Percentiles rank a stretch among this genome's conserved stretches.
These are phyloP conservation scores for Nomada lathburiana DNA, from an alignment of 2,888 invertebrate species.

Conservation along the genomic window DNA sequence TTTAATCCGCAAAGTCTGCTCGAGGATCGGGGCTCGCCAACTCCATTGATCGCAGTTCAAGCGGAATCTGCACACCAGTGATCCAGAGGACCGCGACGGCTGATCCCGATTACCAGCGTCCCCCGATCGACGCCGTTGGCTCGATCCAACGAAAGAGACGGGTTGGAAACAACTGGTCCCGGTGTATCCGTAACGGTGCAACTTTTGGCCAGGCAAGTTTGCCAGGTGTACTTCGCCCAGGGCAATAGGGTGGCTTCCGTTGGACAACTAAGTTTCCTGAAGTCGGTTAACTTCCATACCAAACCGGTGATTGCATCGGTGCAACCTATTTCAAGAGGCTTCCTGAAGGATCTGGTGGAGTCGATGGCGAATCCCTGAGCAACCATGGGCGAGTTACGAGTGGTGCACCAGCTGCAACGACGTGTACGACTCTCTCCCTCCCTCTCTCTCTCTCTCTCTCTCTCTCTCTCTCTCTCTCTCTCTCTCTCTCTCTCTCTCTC, in stretches of 20 bases:
- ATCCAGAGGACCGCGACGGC: slow-evolving; percentile 16
- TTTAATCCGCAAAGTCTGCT: slow-evolving; percentile 18
- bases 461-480: too few species aligned
- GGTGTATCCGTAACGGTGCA: slow-evolving; percentile 39
- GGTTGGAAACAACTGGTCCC: slow-evolving; percentile 39
- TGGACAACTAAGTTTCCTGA: slow-evolving; percentile 65
- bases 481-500: too few species aligned
- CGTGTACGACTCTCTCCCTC: slow-evolving; percentile 19
- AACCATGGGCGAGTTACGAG: slow-evolving; percentile 33
- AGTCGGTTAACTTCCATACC: slow-evolving; percentile 65
- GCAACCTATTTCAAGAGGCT: slow-evolving; percentile 55
- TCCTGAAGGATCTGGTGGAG: slow-evolving; percentile 35
- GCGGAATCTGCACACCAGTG: slow-evolving; percentile 16
- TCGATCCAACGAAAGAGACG: not conserved
- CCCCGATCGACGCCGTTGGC: slow-evolving; percentile 21
- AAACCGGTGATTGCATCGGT: slow-evolving; percentile 62
- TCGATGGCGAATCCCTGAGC: slow-evolving; percentile 16
- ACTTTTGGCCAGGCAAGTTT: slow-evolving; percentile 59
- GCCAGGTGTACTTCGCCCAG: slow-evolving; percentile 45
- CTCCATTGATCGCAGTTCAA: slow-evolving; percentile 28
- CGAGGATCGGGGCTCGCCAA: not conserved
- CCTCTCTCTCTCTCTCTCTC: too few species aligned
- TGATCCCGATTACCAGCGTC: slow-evolving; percentile 27
- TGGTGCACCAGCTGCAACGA: slow-evolving; percentile 52
- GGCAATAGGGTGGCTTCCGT: slow-evolving; percentile 55